These are phyloP conservation scores for Rhagonycha lutea DNA, from an alignment of 2,888 invertebrate genomes.

Conservation along the genomic window DNA sequence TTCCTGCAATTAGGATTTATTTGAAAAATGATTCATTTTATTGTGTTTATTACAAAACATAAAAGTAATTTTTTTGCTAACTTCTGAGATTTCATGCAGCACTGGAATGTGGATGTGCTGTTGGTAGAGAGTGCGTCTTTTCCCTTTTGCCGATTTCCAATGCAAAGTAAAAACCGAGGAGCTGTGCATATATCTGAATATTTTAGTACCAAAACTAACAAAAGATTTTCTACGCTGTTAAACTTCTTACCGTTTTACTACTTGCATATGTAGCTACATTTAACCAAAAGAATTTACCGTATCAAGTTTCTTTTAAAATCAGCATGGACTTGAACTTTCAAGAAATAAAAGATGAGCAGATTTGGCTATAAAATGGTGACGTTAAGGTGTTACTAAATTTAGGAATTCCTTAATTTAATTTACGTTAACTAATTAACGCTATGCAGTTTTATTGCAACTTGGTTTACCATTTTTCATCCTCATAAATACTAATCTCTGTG, in stretches of 20 bases:
- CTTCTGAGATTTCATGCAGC: not conserved
- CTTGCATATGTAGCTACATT: not conserved
- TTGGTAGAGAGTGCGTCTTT: not conserved
- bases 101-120: not conserved
- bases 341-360: not conserved
- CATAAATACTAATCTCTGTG: not conserved
- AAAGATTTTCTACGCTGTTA: not conserved
- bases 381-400: not conserved
- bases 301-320: not conserved
- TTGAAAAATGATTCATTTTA: not conserved
- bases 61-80: not conserved
- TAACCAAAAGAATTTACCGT: not conserved
- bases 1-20: not conserved
- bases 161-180: not conserved
- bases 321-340: not conserved
- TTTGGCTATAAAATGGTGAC: not conserved
- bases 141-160: not conserved
- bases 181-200: not conserved
- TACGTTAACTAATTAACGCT: not conserved
- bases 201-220: not conserved
- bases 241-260: not conserved
- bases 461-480: not conserved
- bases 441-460: not conserved
- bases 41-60: not conserved
- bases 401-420: not conserved